Conservation (phyloP, 2,113 vertebrate genomes). For the Tor tambroides region DNA sequence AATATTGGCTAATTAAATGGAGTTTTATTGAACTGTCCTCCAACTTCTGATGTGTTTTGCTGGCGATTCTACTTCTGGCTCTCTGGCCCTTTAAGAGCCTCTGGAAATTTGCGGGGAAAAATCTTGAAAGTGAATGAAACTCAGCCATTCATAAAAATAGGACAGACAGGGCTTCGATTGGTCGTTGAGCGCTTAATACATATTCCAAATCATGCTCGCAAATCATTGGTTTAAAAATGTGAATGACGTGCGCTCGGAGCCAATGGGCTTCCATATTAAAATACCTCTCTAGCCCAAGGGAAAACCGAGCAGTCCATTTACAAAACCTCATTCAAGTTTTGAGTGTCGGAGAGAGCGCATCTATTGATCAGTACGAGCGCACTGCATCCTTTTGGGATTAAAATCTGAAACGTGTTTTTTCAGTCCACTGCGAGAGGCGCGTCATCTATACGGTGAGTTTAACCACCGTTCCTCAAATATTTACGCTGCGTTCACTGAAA, state of each 20-base stretch:
- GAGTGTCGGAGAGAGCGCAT: conserved; percentile 60
- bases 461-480: not conserved
- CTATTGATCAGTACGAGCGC: conserved; percentile 20
- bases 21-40: not conserved
- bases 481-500: not conserved
- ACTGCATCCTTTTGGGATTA: conserved; percentile 67
- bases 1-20: not conserved
- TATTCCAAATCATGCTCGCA: conserved; percentile 48
- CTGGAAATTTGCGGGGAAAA: conserved; percentile 58
- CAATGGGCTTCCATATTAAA: conserved; percentile 64
- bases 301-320: conserved; percentile 69
- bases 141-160: conserved; percentile 84
- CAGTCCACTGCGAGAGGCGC: not conserved
- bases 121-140: conserved; percentile 76
- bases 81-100: conserved; percentile 73
- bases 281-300: conserved; percentile 58
- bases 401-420: not conserved
- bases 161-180: conserved; percentile 67
- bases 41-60: not conserved
- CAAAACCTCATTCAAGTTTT: conserved; percentile 78
- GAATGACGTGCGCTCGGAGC: conserved; percentile 52
- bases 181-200: conserved; percentile 52
- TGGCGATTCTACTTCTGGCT: not conserved
- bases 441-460: conserved; percentile 63
- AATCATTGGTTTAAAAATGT: conserved; percentile 64